Evolutionary conservation across 2,797 vertebrate species (phyloP).

Genomic region (Bucorvus abyssinicus): DNA sequence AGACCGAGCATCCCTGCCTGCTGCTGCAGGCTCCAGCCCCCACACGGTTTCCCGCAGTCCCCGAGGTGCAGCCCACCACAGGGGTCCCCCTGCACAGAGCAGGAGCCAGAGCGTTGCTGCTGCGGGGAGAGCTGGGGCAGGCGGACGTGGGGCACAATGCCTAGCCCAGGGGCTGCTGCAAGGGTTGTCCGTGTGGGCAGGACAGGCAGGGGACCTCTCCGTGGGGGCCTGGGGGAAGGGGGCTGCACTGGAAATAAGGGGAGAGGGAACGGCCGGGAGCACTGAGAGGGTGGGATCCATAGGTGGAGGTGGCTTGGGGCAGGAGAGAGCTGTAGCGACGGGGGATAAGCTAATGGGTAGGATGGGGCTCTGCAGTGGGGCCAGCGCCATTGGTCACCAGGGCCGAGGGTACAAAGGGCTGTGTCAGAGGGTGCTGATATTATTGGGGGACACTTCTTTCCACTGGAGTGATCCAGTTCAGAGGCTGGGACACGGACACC

Average conservation of each 20-base stretch:
- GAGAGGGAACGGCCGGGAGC: not conserved
- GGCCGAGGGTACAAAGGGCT: not conserved
- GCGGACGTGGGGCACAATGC: too few species aligned
- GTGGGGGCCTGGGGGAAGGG: rapidly evolving
- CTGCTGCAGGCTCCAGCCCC: not conserved
- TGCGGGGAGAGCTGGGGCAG: not conserved
- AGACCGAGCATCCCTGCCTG: not conserved
- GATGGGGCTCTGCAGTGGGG: not conserved
- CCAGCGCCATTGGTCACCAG: rapidly evolving
- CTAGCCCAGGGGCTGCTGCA: not conserved
- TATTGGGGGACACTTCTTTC: not conserved
- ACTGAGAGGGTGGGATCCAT: not conserved
- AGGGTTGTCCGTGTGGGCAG: not conserved
- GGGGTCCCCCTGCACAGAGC: not conserved
- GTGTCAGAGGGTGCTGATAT: not conserved
- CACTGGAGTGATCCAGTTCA: not conserved
- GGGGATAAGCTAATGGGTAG: not conserved
- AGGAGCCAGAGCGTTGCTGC: not conserved
- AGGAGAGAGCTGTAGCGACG: not conserved
- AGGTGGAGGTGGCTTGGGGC: not conserved
- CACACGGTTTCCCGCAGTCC: rapidly evolving
- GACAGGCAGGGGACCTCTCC: not conserved
- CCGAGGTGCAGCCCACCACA: rapidly evolving
- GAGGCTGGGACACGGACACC: rapidly evolving
- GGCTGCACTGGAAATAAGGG: not conserved